These are phyloP conservation scores for Naja naja DNA, from an alignment of 2,113 vertebrate species.

Conservation along the genomic window DNA sequence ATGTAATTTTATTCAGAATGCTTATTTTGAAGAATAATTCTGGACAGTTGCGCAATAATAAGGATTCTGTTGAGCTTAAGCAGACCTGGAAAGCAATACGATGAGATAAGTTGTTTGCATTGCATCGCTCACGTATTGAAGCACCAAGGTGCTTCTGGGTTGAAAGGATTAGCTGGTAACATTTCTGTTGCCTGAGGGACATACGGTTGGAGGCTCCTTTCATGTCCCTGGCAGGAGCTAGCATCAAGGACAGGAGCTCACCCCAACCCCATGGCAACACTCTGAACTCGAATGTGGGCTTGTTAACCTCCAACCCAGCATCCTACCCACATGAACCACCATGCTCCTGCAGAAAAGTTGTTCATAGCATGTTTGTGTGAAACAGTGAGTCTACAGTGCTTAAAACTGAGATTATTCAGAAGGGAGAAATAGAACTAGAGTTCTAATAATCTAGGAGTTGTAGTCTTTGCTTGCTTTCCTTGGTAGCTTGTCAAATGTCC, in stretches of 20 bases:
- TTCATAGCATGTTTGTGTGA: background rate
- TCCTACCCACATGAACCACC: background rate
- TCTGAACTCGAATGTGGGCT: background rate
- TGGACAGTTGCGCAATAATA: background rate
- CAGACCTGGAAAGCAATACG: background rate
- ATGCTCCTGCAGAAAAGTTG: background rate
- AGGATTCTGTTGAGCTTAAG: background rate
- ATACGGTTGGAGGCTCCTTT: background rate
- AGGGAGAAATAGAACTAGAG: background rate
- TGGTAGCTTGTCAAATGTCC: background rate
- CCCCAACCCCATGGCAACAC: background rate
- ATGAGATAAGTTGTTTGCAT: background rate
- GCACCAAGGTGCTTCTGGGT: background rate
- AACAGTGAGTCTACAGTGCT: background rate
- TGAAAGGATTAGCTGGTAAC: background rate
- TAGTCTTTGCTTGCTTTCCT: background rate
- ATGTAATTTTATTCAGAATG: slow-evolving; percentile 5
- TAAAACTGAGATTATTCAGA: background rate
- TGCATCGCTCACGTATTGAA: background rate
- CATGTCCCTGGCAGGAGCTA: background rate
- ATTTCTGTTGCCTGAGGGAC: background rate
- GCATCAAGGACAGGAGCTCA: background rate
- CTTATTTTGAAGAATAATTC: background rate
- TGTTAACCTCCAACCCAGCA: background rate
- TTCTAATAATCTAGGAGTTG: background rate